Evolutionary conservation across 2,113 vertebrate species (phyloP).

Genomic region (Dipodomys stephensi): DNA sequence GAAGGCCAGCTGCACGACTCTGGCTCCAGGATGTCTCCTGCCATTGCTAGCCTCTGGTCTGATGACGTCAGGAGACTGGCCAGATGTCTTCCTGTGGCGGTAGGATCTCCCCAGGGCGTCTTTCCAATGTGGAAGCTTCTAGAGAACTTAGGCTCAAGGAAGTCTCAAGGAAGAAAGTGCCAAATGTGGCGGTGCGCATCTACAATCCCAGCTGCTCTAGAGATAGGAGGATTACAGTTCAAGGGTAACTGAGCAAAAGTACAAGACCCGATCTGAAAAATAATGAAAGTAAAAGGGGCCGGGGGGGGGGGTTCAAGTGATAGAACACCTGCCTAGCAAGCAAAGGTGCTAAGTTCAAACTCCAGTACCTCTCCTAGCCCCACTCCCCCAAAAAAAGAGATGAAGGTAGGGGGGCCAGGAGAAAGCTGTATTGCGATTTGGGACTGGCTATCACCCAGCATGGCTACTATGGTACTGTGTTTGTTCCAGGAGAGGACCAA

Average conservation of each 20-base stretch:
- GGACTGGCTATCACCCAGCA: not conserved
- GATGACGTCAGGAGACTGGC: not conserved
- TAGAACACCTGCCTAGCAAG: no score
- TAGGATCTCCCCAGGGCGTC: not conserved
- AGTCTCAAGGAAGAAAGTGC: not conserved
- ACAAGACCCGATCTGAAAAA: no score
- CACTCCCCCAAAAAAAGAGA: no score
- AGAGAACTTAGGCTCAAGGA: not conserved
- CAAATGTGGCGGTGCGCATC: no score
- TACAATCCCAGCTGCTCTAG: no score
- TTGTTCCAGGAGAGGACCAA: not conserved
- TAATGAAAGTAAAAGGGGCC: no score
- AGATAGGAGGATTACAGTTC: no score
- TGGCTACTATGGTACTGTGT: not conserved
- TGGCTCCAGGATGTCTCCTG: not conserved
- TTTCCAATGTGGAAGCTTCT: not conserved
- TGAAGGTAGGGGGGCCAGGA: not conserved
- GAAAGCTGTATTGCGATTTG: not conserved
- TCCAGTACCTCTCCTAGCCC: no score
- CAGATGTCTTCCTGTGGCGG: no score
- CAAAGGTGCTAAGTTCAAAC: no score
- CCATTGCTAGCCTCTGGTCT: not conserved
- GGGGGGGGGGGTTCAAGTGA: no score
- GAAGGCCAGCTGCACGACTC: not conserved
- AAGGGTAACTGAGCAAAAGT: no score